Base-by-base conservation (phyloP, 2,888 invertebrate genomes). In the Myathropa florea region DNA sequence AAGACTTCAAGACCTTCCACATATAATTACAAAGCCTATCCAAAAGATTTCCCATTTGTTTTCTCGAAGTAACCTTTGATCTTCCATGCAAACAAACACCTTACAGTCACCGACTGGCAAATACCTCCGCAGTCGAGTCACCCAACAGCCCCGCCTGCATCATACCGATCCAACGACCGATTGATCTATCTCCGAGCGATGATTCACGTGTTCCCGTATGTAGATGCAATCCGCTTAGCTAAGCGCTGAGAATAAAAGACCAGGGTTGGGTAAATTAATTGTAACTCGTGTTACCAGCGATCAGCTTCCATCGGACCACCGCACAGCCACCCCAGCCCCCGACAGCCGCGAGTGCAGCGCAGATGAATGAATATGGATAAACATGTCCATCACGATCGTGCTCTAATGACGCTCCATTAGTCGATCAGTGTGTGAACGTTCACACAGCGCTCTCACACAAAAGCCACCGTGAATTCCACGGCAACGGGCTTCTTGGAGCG, bases 391-490 rank as follows among this genome's bases (percentile, higher is more conserved):
- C 84, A 85, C 81, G 84, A 81, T 68, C 67, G 46, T 18, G 59
- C 33, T 72, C 79, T 81, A 80, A 84, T 80, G 70, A 77, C 76
- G 85, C 82, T 61, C 72, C 72, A 85, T 76, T 76, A 80, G 80
- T 71, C 76, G 85, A 72, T 81, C 81, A 59, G 72, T 85, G 82
- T 85, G 85, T 85, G 85, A 85, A 85, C 85, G 68, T 85, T 85
- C 85, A 85, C 85, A 85, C 85, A 81, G 67, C 26, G 21, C 24
- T 14, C 60, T 59, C 64, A 63, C 53, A 36, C 46, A 23, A 59
- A 46, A 30, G 61, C 60, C 10, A 36, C 30, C 55, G 55, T 23
- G 46, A 77, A 78, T 72, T 75, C 75, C 83, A 18, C 63, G 30
- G 18, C 61, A 33, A 63, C 30, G 60, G 36, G 28, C 21, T 33